Base-by-base conservation (phyloP, 2,888 invertebrate genomes). In the Trissolcus japonicus region DNA sequence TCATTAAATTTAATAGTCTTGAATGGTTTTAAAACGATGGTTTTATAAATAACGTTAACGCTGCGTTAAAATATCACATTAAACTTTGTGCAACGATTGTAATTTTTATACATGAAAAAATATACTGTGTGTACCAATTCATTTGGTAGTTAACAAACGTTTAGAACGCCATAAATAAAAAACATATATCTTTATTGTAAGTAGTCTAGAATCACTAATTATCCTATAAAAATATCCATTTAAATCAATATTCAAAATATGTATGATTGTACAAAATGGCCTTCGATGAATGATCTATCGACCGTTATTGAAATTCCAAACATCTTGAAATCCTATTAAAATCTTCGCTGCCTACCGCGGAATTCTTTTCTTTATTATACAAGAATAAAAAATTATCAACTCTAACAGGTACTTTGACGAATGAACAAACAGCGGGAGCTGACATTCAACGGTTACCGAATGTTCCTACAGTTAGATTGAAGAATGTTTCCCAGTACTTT, bases 401-500 rank as follows among this genome's bases (percentile, higher is more conserved):
- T 35, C 35, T 19, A 51, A 17, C 19, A 55, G 54, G 35, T 55
- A 55, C 35, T n/a, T 7, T 11, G 46, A 51, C 51, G 2, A 11
- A 51, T 21, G 51, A 16, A 51, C n/a, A 46, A 46, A 16, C 35
- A 11, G 35, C 9, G 35, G 9, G 11, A 16, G 46, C 16, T 46
- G 7, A 14, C 14, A 46, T 46, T 14, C 46, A 16, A 16, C 11
- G 7, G 14, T 16, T 16, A 46, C 16, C 16, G n/a, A 46, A 46
- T 46, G 14, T 6, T 46, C 46, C 16, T 46, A 80, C 83, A 66
- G 46, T 82, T 82, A 78, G 83, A 84, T 82, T 82, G 89, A 81
- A 87, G 88, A 66, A 91, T 83, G 83, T 89, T 86, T 80, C 89
- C 88, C 73, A 91, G 84, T 71, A 91, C 88, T 78, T 88, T 90